Conservation (phyloP, 2,113 vertebrate species). For the Mesocricetus auratus region DNA sequence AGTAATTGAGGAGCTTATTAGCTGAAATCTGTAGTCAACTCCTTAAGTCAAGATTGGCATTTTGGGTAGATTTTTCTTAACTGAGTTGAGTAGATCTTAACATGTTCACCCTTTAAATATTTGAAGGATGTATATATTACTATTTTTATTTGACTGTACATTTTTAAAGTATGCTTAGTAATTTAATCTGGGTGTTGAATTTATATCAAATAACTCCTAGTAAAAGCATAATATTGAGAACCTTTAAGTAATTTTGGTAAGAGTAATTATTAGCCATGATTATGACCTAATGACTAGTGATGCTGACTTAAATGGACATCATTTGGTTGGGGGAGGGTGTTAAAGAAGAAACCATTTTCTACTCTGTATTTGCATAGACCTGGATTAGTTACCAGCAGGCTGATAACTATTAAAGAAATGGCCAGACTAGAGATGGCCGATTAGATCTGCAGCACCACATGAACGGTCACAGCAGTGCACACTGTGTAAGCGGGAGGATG, state of each 20-base stretch:
- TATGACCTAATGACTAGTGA: slow-evolving; percentile 31
- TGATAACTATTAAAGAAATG: not conserved
- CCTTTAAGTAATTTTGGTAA: slow-evolving; percentile 55
- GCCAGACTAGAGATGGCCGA: not conserved
- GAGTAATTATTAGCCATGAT: not conserved
- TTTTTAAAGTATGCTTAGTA: slow-evolving; percentile 32
- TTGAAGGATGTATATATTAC: not conserved
- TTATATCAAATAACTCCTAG: not conserved
- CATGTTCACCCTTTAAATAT: slow-evolving; percentile 34
- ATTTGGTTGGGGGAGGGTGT: not conserved
- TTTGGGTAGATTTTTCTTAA: slow-evolving; percentile 7
- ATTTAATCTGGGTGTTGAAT: slow-evolving; percentile 26
- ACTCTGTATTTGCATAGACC: not conserved
- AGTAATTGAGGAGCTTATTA: not conserved
- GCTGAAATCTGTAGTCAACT: slow-evolving; percentile 40
- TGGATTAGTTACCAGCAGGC: not conserved
- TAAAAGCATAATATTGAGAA: slow-evolving; percentile 26
- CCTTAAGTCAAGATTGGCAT: slow-evolving; percentile 15
- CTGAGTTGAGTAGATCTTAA: slow-evolving; percentile 7
- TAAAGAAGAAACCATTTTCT: not conserved
- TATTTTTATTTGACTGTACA: slow-evolving; percentile 32
- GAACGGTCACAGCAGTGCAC: not conserved
- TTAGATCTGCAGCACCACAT: not conserved
- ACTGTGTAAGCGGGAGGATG: not conserved
- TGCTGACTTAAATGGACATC: not conserved